Percentiles rank a stretch among this genome's conserved stretches.
phyloP scores from a whole-genome alignment of 2,888 invertebrate genomes.

The Drosophila pseudotakahashii region DNA sequence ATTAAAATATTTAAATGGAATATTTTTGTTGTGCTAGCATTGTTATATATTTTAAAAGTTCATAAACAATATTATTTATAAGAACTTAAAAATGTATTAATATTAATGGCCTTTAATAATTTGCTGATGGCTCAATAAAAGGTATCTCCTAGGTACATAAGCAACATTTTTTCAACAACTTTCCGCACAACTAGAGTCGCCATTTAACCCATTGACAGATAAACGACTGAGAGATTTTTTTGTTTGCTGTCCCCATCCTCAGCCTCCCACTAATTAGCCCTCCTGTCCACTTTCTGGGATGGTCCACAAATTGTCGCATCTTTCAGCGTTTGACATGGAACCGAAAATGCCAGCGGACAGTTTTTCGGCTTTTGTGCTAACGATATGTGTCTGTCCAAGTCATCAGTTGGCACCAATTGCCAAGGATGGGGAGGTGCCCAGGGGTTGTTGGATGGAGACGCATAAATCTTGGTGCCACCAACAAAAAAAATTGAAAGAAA shows the following conservation, averaged over 20 bases:
- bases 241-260: constrained; percentile 15
- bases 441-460: constrained; percentile 24
- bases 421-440: constrained; percentile 49
- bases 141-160: background rate
- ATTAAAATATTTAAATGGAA: too few relatives aligned
- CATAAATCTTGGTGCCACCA: constrained; percentile 68
- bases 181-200: constrained; percentile 1
- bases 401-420: constrained; percentile 50
- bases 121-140: background rate
- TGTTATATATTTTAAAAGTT: too few relatives aligned
- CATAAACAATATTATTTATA: too few relatives aligned
- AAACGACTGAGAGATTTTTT: constrained; percentile 15
- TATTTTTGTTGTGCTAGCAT: too few relatives aligned
- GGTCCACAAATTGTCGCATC: constrained; percentile 68
- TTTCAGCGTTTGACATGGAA: constrained; percentile 71
- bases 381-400: constrained; percentile 55
- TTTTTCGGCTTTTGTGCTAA: constrained; percentile 68
- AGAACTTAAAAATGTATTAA: too few relatives aligned
- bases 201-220: constrained; percentile 22
- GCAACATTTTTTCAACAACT: constrained; percentile 16
- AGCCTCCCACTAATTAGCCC: constrained; percentile 65
- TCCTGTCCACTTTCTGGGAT: constrained; percentile 43
- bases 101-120: background rate
- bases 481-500: constrained; percentile 1
- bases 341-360: constrained; percentile 51